Conservation (phyloP, 2,888 invertebrate species). For the Sepiola atlantica region DNA sequence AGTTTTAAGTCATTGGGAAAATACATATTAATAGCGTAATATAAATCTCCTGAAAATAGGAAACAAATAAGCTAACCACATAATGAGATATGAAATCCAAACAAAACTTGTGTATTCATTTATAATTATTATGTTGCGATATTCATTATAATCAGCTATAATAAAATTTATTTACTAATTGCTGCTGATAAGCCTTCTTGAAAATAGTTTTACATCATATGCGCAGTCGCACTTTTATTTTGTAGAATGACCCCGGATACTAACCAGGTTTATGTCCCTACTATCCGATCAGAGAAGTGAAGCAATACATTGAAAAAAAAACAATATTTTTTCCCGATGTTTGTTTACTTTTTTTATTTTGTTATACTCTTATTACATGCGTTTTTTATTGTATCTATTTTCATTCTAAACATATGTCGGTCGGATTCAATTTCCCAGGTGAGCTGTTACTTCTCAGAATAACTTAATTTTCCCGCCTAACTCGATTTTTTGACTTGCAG, state of each 20-base stretch:
- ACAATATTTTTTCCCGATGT: neutral
- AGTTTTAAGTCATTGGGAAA: no score
- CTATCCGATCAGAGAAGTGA: neutral
- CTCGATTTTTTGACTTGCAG: slow-evolving; percentile 12
- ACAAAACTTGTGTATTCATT: no score
- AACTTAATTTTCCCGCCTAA: neutral
- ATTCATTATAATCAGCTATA: no score
- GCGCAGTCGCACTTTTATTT: neutral
- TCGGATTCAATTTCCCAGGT: slow-evolving; percentile 12
- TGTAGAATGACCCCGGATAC: neutral
- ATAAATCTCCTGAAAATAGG: no score
- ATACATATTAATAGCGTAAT: no score
- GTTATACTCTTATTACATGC: neutral
- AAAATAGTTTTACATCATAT: neutral
- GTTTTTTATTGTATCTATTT: neutral
- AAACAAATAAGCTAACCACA: no score
- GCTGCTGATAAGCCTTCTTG: neutral
- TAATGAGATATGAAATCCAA: no score
- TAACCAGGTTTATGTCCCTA: neutral
- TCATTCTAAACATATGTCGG: neutral
- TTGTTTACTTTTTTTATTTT: neutral
- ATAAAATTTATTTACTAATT: neutral
- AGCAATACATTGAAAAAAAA: neutral
- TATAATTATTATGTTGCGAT: no score
- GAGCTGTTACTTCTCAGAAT: slow-evolving; percentile 17